These are phyloP conservation scores for Propithecus deckenii DNA, from an alignment of 2,797 vertebrate species.

Conservation along the genomic window DNA sequence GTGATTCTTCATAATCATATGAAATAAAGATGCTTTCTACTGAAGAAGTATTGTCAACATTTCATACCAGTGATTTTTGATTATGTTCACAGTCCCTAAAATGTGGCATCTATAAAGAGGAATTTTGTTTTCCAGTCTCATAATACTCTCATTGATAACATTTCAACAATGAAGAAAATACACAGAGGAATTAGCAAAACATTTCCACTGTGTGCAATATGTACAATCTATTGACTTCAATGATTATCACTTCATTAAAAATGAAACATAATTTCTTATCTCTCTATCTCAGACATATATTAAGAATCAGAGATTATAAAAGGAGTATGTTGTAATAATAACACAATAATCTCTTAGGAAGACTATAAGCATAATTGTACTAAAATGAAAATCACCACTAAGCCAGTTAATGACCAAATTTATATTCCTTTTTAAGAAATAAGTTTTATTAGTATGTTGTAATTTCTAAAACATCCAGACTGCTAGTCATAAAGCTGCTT, in stretches of 20 bases:
- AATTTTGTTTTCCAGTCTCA: slow-evolving; percentile 61
- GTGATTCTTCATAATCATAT: slow-evolving; percentile 72
- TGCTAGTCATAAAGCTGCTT: slow-evolving; percentile 27
- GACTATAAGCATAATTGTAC: slow-evolving; percentile 23
- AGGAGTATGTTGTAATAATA: neutral
- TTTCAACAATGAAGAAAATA: slow-evolving; percentile 72
- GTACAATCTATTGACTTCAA: neutral
- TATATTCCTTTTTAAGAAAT: slow-evolving; percentile 47
- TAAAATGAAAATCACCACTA: slow-evolving; percentile 51
- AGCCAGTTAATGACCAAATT: slow-evolving; percentile 26
- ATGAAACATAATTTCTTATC: slow-evolving; percentile 1
- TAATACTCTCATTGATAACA: slow-evolving; percentile 65
- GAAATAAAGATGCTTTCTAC: slow-evolving; percentile 72
- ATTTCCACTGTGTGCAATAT: slow-evolving; percentile 29
- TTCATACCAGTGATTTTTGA: slow-evolving; percentile 77
- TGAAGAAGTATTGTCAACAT: slow-evolving; percentile 70
- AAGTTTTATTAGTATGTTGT: slow-evolving; percentile 31
- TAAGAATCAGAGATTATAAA: slow-evolving; percentile 12
- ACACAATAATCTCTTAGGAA: slow-evolving; percentile 16
- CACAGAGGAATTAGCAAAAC: neutral
- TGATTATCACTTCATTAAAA: slow-evolving; percentile 60
- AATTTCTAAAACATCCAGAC: slow-evolving; percentile 3
- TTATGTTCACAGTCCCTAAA: slow-evolving; percentile 73
- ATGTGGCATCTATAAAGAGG: slow-evolving; percentile 74
- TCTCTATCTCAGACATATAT: slow-evolving; percentile 13